Evolutionary conservation across 2,113 vertebrate species (phyloP), one percentile per base, ranked within the genome.

Genomic region (Petrocephalus microphthalmus): DNA sequence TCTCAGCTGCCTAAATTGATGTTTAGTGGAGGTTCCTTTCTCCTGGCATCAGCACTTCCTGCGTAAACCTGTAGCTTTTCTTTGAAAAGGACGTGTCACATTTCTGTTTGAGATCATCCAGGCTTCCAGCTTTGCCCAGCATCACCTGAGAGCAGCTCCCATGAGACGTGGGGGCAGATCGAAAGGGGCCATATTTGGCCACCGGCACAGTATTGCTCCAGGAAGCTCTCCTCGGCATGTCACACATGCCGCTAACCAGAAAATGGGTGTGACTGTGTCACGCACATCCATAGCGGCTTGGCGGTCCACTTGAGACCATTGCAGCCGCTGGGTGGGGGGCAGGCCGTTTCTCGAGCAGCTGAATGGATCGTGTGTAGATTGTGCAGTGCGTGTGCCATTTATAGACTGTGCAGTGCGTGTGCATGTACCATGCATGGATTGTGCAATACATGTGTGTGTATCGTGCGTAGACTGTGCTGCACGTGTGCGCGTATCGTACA

Each of bases 161-260:
- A 86, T 91, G 84, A 85, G 84, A 8, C 25, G 13, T 13, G 51
- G 51, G 86, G 49, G 13, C 56, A 78, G 85, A 56, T 49, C 90
- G 87, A 37, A 33, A 56, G 10, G 53, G 33, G 53, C n/a, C 51
- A 20, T 5, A 25, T n/a, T 45, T 56, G 71, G 71, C 93, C 83
- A 90, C 88, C 85, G 89, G 89, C 88, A 74, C 86, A 71, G 91
- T 90, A 94, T 93, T 88, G 93, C 94, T 94, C 89, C 85, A 71
- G 90, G 89, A 51, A 86, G 71, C 33, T 89, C 87, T 89, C 74
- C 89, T 56, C 81, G 85, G 88, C 90, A 90, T 53, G 91, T 88
- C 56, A 89, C 86, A 53, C 7, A 17, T 54, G 88, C 56, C 13
- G n/a, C 54, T 87, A 89, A 89, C 86, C 29, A 88, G 84, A 71